Conservation (phyloP, 2,888 invertebrate genomes). For the Mylabris sibirica region DNA sequence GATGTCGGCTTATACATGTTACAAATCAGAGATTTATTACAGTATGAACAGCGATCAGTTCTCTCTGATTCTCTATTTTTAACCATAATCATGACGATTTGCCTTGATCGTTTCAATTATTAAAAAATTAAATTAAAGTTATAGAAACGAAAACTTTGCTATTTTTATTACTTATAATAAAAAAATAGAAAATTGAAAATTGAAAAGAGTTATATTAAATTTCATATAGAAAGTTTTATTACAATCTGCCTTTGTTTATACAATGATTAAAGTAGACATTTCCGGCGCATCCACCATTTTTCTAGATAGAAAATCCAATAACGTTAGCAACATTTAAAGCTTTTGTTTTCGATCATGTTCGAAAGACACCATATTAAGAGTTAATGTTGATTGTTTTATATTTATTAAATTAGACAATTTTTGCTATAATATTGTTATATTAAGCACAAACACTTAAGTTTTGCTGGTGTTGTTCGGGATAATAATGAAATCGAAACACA, state of each 20-base stretch:
- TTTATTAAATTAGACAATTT: background rate
- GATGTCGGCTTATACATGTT: conserved; percentile 35
- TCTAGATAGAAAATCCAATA: background rate
- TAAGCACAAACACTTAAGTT: background rate
- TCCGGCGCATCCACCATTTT: conserved; percentile 8
- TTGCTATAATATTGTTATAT: conserved; percentile 5
- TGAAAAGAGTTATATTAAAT: conserved; percentile 2
- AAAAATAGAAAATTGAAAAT: background rate
- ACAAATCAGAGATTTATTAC: conserved; percentile 36
- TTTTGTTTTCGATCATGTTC: background rate
- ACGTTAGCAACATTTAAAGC: background rate
- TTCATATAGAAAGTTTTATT: conserved; percentile 10
- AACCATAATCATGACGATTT: conserved; percentile 9
- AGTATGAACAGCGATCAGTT: conserved; percentile 31
- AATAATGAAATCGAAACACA: conserved; percentile 19
- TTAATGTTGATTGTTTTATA: background rate
- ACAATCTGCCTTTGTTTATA: background rate
- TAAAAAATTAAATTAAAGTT: background rate
- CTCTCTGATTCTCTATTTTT: conserved; percentile 22
- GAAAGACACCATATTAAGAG: background rate
- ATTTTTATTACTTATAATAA: background rate
- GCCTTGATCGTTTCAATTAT: background rate
- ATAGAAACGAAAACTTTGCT: background rate
- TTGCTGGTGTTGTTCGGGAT: background rate
- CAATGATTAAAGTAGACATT: background rate